Percentiles rank a stretch among this genome's conserved stretches.
phyloP scores from a whole-genome alignment of 2,797 vertebrate genomes.

The Rhabdomys pumilio region DNA sequence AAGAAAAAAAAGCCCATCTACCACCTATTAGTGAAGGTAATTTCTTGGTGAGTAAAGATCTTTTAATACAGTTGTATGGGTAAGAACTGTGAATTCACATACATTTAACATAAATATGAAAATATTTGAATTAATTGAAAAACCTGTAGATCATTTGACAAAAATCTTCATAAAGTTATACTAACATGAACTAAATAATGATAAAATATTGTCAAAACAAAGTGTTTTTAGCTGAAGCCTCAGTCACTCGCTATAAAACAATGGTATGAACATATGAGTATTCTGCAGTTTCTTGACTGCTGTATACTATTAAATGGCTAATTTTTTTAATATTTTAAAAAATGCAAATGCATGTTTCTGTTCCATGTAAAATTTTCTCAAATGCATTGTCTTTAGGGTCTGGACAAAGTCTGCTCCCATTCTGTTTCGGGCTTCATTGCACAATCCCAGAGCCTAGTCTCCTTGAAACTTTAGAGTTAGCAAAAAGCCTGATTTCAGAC shows the following conservation, averaged over 20 bases:
- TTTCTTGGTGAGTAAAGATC: neutral
- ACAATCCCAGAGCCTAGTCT: neutral
- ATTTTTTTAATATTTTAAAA: neutral
- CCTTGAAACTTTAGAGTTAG: neutral
- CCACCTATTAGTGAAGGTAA: neutral
- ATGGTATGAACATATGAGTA: neutral
- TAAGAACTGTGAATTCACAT: neutral
- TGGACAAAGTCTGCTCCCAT: neutral
- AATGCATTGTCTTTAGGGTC: neutral
- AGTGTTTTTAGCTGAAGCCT: neutral
- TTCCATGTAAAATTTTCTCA: neutral
- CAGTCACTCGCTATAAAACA: slow-evolving; percentile 11
- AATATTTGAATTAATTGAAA: neutral
- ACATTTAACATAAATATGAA: slow-evolving; percentile 18
- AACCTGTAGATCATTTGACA: neutral
- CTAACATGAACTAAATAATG: neutral
- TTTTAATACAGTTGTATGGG: neutral
- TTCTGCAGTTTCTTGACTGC: neutral
- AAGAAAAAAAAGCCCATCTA: neutral
- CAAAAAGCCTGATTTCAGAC: neutral
- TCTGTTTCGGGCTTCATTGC: neutral
- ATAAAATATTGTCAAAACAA: neutral
- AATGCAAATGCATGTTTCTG: slow-evolving; percentile 1
- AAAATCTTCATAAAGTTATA: neutral
- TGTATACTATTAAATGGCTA: neutral